phyloP scores from a whole-genome alignment of 1,140 invertebrate species.

The Zaprionus tsacasi region DNA sequence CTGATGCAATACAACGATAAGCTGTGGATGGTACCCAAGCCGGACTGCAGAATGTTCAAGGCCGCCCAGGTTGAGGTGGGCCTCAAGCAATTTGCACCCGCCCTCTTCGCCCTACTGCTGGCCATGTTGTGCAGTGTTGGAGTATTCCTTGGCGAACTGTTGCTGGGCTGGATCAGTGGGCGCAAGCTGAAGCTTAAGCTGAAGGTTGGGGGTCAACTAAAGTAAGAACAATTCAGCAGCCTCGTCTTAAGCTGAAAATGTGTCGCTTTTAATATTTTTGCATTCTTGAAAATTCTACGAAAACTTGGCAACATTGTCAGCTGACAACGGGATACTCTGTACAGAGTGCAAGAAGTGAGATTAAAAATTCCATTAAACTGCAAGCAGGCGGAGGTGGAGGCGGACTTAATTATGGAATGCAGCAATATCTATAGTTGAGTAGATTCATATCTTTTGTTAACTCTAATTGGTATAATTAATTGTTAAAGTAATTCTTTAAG shows the following conservation, averaged over 20 bases:
- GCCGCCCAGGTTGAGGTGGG: slow-evolving; percentile 65
- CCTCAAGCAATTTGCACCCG: slow-evolving; percentile 71
- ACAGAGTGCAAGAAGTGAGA: slow-evolving; percentile 36
- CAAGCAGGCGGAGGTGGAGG: slow-evolving; percentile 56
- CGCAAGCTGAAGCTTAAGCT: neutral
- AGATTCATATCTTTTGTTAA: neutral
- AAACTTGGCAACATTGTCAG: slow-evolving; percentile 57
- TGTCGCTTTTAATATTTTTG: slow-evolving; percentile 54
- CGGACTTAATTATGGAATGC: slow-evolving; percentile 64
- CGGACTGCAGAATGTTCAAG: slow-evolving; percentile 61
- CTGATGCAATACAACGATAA: slow-evolving; percentile 62
- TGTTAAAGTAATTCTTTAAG: no score
- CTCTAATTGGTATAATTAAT: no score
- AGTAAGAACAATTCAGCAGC: neutral
- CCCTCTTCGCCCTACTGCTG: slow-evolving; percentile 54
- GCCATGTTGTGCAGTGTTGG: slow-evolving; percentile 58
- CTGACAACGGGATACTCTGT: no score
- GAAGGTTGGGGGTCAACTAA: neutral
- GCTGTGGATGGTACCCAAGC: slow-evolving; percentile 56
- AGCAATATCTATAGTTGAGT: slow-evolving; percentile 24
- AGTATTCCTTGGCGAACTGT: slow-evolving; percentile 61
- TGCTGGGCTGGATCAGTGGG: slow-evolving; percentile 33
- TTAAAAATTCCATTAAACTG: slow-evolving; percentile 80
- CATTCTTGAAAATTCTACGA: slow-evolving; percentile 65
- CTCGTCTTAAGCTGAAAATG: slow-evolving; percentile 13